Base-by-base conservation (phyloP, 2,888 invertebrate species). In the Diaphora mendica region DNA sequence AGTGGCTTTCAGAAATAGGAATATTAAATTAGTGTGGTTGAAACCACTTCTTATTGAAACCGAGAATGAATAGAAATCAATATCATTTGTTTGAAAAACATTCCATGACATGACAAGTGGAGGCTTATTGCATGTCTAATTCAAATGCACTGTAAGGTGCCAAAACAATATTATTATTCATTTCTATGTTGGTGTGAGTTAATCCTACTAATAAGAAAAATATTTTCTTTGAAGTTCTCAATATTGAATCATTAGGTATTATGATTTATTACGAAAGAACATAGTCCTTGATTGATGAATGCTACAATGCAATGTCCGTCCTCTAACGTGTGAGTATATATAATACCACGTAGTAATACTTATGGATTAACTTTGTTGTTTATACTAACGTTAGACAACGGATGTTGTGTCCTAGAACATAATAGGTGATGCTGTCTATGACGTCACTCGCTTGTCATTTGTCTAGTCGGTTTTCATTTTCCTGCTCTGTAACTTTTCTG, bases 1-100 rank as follows among this genome's bases (percentile, higher is more conserved):
- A 81, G 64, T 70, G 62, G 68, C 62, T 23, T 68, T 51, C 68
- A 68, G 17, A 51, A 55, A 35, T 68, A 48, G 33, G 9, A 26
- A 26, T 44, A 5, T 23, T 51, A 68, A 35, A 39, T 69, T 59
- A n/a, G 39, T 39, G 5, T n/a, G 51, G 23, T 33, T 68, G 33
- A 15, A 3, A 20, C 20, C 13, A 30, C 44, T 4, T 11, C 44
- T 44, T 44, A 44, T 44, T 44, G 17, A 26, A 42, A 66, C 5
- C 7, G 13, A 26, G n/a, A 59, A 26, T 26, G 26, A 30, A 5
- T 62, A 62, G 15, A 62, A 30, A 62, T 30, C 15, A 30, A 30
- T 30, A 62, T 26, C 30, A 30, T 4, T 59, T 30, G 4, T 30
- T 30, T 30, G 13, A 30, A 62, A 30, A 30, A 13, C 13, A 55